Evolutionary conservation across 2,888 invertebrate species (phyloP).

Genomic region (Myopa testacea): DNA sequence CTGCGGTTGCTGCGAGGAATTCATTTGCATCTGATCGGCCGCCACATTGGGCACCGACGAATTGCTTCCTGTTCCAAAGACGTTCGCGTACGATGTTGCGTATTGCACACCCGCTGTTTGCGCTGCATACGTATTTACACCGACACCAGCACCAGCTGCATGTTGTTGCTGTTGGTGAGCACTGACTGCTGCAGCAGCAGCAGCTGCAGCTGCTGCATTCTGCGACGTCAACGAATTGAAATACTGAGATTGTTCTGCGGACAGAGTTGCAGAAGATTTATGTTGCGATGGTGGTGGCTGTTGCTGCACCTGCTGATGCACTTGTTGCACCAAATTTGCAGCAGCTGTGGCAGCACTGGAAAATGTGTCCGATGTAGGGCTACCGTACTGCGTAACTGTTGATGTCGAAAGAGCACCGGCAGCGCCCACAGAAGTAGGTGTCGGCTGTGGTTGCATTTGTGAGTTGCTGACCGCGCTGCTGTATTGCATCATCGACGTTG

Average conservation of each 20-base stretch:
- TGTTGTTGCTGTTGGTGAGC: slow-evolving; percentile 46
- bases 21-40: slow-evolving; percentile 56
- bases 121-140: slow-evolving; percentile 46
- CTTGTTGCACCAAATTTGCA: slow-evolving; percentile 61
- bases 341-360: slow-evolving; percentile 61
- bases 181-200: slow-evolving; percentile 50
- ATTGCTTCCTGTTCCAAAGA: slow-evolving; percentile 57
- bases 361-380: slow-evolving; percentile 56
- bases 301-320: slow-evolving; percentile 59
- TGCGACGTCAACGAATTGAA: slow-evolving; percentile 69
- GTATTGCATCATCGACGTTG: slow-evolving; percentile 62
- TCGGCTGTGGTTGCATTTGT: slow-evolving; percentile 40
- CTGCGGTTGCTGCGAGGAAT: slow-evolving; percentile 59
- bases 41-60: slow-evolving; percentile 50
- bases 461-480: slow-evolving; percentile 61
- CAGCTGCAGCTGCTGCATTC: slow-evolving; percentile 51
- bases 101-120: slow-evolving; percentile 62
- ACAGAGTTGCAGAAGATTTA: slow-evolving; percentile 72
- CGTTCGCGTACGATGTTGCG: slow-evolving; percentile 65
- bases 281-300: slow-evolving; percentile 68
- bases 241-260: slow-evolving; percentile 76
- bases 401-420: slow-evolving; percentile 23
- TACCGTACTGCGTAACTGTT: slow-evolving; percentile 51
- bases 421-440: slow-evolving; percentile 16
- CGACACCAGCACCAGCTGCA: slow-evolving; percentile 43